Evolutionary conservation across 92 coral and sea anemone species (phyloP).

Genomic region (Epizoanthus fatuus): DNA sequence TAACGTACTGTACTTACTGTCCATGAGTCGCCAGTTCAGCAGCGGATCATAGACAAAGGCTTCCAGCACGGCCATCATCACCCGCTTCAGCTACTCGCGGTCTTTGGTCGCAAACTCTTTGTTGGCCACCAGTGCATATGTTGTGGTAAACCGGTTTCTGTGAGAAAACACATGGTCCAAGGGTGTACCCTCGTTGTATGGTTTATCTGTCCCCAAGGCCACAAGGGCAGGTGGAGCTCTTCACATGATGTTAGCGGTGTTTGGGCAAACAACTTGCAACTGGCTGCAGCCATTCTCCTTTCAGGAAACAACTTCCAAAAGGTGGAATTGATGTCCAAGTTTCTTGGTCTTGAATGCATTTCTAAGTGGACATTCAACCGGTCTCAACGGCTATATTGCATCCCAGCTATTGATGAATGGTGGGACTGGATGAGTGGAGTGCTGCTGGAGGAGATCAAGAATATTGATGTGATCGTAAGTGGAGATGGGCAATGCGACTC

Average conservation of each 20-base stretch:
- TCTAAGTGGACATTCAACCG: conserved; percentile 59
- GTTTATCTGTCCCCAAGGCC: conserved; percentile 48
- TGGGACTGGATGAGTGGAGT: conserved; percentile 61
- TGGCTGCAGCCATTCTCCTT: conserved; percentile 58
- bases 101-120: too few relatives aligned
- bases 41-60: conserved; percentile 99
- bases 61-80: conserved; percentile 99
- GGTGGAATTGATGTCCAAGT: conserved; percentile 40
- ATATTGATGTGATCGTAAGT: conserved; percentile 45
- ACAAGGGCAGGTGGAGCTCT: conserved; percentile 54
- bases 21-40: conserved; percentile 98
- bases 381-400: conserved; percentile 55
- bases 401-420: conserved; percentile 72
- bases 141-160: neutral
- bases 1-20: conserved; percentile 57
- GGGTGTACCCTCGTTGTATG: conserved; percentile 5
- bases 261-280: conserved; percentile 60
- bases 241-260: conserved; percentile 61
- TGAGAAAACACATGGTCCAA: conserved; percentile 4
- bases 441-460: conserved; percentile 45
- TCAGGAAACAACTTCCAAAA: conserved; percentile 65
- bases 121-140: neutral
- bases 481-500: conserved; percentile 86
- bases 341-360: conserved; percentile 55
- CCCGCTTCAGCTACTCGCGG: too few relatives aligned